phyloP scores from a whole-genome alignment of 2,797 vertebrate species.

The Muscicapa comitata region DNA sequence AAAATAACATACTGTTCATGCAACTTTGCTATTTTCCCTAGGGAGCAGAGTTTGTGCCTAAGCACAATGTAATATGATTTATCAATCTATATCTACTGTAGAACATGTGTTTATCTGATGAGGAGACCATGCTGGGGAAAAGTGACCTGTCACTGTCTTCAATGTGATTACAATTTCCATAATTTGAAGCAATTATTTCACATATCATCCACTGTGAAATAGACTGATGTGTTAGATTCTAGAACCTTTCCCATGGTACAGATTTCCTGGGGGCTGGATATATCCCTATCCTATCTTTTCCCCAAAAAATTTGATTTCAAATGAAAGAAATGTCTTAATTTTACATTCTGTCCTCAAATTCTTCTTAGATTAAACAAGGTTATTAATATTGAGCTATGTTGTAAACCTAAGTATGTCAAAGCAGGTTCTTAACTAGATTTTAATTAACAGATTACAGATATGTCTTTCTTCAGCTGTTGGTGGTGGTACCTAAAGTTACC shows the following conservation, averaged over 20 bases:
- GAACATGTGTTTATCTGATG: background rate
- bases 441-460: background rate
- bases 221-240: background rate
- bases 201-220: background rate
- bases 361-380: background rate
- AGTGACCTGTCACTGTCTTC: background rate
- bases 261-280: background rate
- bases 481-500: background rate
- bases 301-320: background rate
- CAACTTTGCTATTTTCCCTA: background rate
- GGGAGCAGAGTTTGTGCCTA: background rate
- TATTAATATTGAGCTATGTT: background rate
- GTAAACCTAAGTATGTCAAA: background rate
- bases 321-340: background rate
- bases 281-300: background rate
- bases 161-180: background rate
- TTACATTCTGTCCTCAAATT: background rate
- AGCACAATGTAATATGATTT: background rate
- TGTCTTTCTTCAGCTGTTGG: background rate
- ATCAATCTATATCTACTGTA: background rate
- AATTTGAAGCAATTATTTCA: background rate
- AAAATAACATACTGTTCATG: background rate
- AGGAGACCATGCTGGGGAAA: background rate
- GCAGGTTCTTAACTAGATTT: background rate
- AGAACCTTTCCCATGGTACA: background rate